These are phyloP conservation scores for Polyergus mexicanus DNA, from an alignment of 1,140 invertebrate species.

Conservation along the genomic window DNA sequence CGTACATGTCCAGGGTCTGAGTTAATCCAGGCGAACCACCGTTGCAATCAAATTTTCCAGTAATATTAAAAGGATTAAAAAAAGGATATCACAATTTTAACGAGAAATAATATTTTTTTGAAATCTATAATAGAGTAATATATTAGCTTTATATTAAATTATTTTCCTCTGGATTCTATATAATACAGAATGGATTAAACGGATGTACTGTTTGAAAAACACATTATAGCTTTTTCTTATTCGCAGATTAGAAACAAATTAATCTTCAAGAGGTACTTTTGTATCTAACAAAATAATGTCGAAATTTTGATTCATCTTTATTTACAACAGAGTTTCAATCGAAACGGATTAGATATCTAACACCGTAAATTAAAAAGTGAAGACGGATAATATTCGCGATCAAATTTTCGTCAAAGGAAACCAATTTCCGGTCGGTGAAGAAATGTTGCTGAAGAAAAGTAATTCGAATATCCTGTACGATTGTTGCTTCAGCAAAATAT, in stretches of 20 bases:
- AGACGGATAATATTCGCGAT: background rate
- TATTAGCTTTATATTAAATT: background rate
- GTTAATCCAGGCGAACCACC: background rate
- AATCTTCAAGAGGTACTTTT: background rate
- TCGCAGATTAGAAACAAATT: constrained; percentile 16
- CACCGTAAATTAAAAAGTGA: background rate
- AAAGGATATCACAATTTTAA: too few relatives aligned
- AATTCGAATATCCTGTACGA: constrained; percentile 11
- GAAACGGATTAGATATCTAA: background rate
- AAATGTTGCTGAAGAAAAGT: background rate
- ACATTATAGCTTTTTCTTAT: background rate
- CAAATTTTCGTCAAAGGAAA: background rate
- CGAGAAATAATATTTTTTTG: too few relatives aligned
- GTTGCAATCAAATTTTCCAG: background rate
- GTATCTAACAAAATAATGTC: background rate
- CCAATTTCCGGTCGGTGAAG: background rate
- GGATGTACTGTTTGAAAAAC: background rate
- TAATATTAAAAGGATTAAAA: background rate
- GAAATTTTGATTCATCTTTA: background rate
- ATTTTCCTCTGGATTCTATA: background rate
- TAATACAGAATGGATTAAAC: constrained; percentile 10
- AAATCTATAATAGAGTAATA: too few relatives aligned
- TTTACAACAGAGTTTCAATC: background rate
- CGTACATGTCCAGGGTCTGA: background rate
- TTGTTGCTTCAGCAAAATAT: background rate